phyloP scores from a whole-genome alignment of 2,888 invertebrate species.

The Athetis lepigone region DNA sequence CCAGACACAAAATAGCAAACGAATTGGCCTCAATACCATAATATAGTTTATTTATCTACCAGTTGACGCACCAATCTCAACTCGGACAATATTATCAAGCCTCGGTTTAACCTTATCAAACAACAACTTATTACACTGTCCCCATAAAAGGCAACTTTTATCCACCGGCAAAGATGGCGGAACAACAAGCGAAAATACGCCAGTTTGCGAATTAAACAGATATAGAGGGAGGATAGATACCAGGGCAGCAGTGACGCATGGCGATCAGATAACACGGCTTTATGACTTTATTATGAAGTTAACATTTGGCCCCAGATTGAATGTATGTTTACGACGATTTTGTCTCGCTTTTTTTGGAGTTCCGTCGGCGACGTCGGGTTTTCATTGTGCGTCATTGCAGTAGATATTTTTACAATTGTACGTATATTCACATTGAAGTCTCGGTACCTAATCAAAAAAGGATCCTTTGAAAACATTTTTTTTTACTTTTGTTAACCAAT shows the following conservation, averaged over 20 bases:
- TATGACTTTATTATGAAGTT: constrained; percentile 76
- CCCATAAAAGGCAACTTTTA: constrained; percentile 50
- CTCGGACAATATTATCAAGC: constrained; percentile 23
- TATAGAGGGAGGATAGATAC: constrained; percentile 47
- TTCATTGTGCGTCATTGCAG: background rate
- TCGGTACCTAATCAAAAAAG: no score
- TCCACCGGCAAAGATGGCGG: constrained; percentile 34
- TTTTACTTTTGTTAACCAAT: no score
- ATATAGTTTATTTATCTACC: constrained; percentile 8
- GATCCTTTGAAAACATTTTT: no score
- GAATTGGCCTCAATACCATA: constrained; percentile 4
- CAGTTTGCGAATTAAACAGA: constrained; percentile 62
- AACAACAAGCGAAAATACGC: constrained; percentile 57
- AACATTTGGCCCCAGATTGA: constrained; percentile 65
- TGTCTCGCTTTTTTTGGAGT: constrained; percentile 55
- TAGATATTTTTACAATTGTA: no score
- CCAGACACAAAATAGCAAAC: background rate
- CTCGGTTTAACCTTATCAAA: constrained; percentile 35
- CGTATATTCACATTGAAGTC: no score
- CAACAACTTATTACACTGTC: constrained; percentile 49
- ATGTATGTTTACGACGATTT: constrained; percentile 65
- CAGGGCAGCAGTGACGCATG: constrained; percentile 70
- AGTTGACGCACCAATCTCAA: constrained; percentile 14
- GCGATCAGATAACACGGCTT: constrained; percentile 76
- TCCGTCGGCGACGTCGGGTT: constrained; percentile 15